phyloP scores from a whole-genome alignment of 2,113 vertebrate genomes.

The Choloepus hoffmanni region DNA sequence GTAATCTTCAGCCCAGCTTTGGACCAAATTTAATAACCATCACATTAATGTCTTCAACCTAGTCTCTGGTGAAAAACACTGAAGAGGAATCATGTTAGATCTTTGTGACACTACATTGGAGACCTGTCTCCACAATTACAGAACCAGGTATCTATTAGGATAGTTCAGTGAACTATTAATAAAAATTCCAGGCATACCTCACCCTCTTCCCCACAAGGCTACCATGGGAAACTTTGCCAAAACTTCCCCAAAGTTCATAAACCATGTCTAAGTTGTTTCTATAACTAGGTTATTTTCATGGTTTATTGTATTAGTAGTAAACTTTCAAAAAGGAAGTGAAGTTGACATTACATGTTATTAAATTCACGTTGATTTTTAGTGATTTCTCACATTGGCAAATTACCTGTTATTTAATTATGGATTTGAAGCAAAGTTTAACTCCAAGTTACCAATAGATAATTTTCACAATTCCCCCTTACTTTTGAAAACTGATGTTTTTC shows the following conservation, averaged over 20 bases:
- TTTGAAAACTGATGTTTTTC: not conserved
- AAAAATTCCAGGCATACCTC: conserved; percentile 1
- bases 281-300: not conserved
- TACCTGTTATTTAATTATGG: not conserved
- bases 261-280: not conserved
- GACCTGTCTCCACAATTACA: not conserved
- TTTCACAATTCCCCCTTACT: not conserved
- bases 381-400: not conserved
- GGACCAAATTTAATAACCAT: not conserved
- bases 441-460: not conserved
- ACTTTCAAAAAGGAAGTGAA: not conserved
- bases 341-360: not conserved
- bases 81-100: not conserved
- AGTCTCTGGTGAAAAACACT: not conserved
- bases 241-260: not conserved
- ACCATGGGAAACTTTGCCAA: not conserved
- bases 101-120: not conserved
- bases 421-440: not conserved
- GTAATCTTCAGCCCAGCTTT: not conserved
- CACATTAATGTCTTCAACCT: not conserved
- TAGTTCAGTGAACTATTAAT: not conserved
- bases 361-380: not conserved
- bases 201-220: not conserved
- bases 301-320: not conserved
- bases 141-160: not conserved